Evolutionary conservation across 2,797 vertebrate genomes (phyloP).

Genomic region (Channa striata): DNA sequence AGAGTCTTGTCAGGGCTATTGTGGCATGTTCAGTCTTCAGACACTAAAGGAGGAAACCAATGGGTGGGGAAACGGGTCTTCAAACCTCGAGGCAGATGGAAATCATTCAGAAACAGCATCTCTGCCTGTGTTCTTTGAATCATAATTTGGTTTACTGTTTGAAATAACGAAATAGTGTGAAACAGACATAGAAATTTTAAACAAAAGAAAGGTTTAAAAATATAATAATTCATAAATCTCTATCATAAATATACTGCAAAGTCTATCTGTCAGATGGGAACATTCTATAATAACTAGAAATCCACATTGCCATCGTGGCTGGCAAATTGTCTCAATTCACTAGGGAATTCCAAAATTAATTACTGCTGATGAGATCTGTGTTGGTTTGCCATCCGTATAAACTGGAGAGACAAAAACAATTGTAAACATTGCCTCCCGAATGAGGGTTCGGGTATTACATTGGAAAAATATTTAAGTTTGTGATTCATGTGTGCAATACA

Average conservation of each 20-base stretch:
- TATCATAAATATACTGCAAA: background rate
- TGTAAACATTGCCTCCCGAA: slow-evolving; percentile 13
- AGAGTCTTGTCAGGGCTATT: slow-evolving; percentile 5
- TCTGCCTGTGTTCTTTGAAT: slow-evolving; percentile 20
- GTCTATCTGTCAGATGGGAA: background rate
- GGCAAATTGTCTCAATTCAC: slow-evolving; percentile 20
- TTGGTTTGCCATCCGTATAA: slow-evolving; percentile 21
- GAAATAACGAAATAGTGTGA: slow-evolving; percentile 17
- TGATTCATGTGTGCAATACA: background rate
- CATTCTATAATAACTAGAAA: slow-evolving; percentile 15
- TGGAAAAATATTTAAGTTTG: slow-evolving; percentile 6
- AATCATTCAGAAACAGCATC: slow-evolving; percentile 29
- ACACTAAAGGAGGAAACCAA: slow-evolving; percentile 14
- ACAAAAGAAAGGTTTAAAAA: background rate
- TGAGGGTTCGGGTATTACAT: background rate
- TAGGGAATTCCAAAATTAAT: slow-evolving; percentile 21
- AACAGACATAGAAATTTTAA: background rate
- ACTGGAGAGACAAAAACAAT: slow-evolving; percentile 18
- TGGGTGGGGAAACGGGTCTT: slow-evolving; percentile 17
- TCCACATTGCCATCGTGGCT: background rate
- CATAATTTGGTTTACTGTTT: slow-evolving; percentile 21
- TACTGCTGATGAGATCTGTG: slow-evolving; percentile 25
- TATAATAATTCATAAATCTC: background rate
- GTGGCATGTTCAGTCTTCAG: slow-evolving; percentile 21
- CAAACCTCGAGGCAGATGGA: slow-evolving; percentile 27